Evolutionary conservation across 2,888 invertebrate species (phyloP), one percentile per base, ranked within the genome.

Genomic region (Tetrapedia diversipes): DNA sequence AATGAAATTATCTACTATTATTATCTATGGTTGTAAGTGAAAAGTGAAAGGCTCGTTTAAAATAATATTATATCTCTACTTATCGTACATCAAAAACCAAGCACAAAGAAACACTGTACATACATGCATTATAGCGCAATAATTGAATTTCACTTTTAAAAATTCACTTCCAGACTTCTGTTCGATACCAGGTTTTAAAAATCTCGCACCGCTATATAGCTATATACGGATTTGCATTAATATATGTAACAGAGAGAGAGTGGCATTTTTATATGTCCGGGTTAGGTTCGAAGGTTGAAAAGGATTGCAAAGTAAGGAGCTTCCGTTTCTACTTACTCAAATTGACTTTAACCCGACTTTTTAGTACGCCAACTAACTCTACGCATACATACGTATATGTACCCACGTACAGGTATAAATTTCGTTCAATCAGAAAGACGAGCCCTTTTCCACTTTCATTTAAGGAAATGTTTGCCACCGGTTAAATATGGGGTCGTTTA

Each of bases 141-240:
- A 68, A 68, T 54, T 54, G 1, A 68, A 71, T 66, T 71, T 53
- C 37, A 41, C 59, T 57, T 71, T 66, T 32, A 66, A 59, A 71
- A 66, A 59, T 59, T 59, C 53, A 45, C 39, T 34, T 53, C 71
- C 22, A 27, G 51, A 43, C 27, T 57, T 27, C 14, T 34, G 19
- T 65, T 65, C 56, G 22, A 32, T 14, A 16, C 1, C 22, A 34
- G 49, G 39, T 65, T 65, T 24, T 24, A 24, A 41, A 70, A 41
- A 57, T 49, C 19, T 47, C n/a, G 41, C 2, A n/a, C 69, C n/a
- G 34, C 10, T 19, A 11, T 47, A 11, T 4, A 16, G 45, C n/a
- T 47, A n/a, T n/a, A n/a, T n/a, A n/a, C n/a, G n/a, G 22, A 22
- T 7, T 41, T 27, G 56, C 56, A 63, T 71, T 64, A 27, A 71